Evolutionary conservation across 53 echinoderm and acorn worm species (phyloP), one percentile per base, ranked within the genome.

Genomic region (Glandiceps talaboti): DNA sequence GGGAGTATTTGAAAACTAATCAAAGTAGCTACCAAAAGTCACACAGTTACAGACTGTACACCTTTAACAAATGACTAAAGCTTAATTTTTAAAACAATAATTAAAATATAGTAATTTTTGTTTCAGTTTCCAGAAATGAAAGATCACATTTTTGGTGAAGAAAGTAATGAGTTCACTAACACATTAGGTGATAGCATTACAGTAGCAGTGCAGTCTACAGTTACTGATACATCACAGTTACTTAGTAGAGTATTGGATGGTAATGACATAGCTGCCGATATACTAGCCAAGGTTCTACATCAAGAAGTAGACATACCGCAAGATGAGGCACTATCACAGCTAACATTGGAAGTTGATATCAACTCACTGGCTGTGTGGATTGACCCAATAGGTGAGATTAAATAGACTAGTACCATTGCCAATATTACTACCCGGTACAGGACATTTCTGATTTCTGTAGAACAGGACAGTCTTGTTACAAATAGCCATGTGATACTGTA

Each of bases 111-210:
- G n/a, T n/a, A n/a, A n/a, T n/a, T n/a, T n/a, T n/a, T n/a, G n/a
- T n/a, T n/a, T n/a, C 80, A 91, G 91, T 88, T 81, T 75, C 77
- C 85, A n/a, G 64, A 81, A 30, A 83, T 91, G 26, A 81, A 76
- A 25, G 92, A 92, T 25, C 76, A 80, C 27, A 85, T 92, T 14
- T 90, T 80, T 26, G 97, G 97, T 28, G 97, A 97, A 78, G 97
- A 97, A 73, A 97, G 91, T 84, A 97, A 97, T 86, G 87, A 85
- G 73, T 97, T 97, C 79, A 97, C 97, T 80, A 97, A 97, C 89
- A 91, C 89, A 0, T 73, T 91, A 0, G 97, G 97, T 14, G 97
- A 97, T 30, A 84, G 89, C 26, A 83, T 97, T 6, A 82, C 83
- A 0, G 97, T 97, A 1, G 85, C 83, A 64, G 88, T 97, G 75